Base-by-base conservation (phyloP, 2,888 invertebrate species). In the Leucoptera coffeella region DNA sequence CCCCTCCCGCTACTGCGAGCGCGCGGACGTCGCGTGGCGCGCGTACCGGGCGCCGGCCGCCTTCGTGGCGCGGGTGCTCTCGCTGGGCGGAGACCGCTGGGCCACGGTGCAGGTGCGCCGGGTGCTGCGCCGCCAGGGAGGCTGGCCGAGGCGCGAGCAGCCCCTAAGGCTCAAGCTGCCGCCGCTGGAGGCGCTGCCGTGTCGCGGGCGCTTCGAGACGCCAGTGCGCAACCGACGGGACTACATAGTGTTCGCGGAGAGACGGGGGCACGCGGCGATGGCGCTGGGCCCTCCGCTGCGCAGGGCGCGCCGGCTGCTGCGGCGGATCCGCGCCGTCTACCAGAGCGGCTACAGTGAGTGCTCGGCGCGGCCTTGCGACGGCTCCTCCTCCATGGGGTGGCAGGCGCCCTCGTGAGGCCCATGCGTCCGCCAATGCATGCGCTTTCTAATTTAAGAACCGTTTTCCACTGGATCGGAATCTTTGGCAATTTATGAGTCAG, bases 1-100 rank as follows among this genome's bases (percentile, higher is more conserved):
- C n/a, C 53, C 53, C 49, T 62, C 62, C 50, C 57, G 49, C 42
- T 69, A 62, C 58, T 69, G 67, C 60, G 65, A 59, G 57, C 62
- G 67, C 44, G 67, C 61, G 40, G 67, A 69, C 64, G 67, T 67
- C 41, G 67, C 67, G 40, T 67, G 67, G 67, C 59, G 67, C 31
- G 67, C 67, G 45, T 64, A 65, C 58, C 61, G 62, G 37, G 67
- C 67, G 37, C 67, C 67, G 35, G 60, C 58, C 44, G 65, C 65
- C 43, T 65, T 69, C 55, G 67, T 64, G 49, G 67, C 60, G 41
- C 60, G 61, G 47, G 62, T 67, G 37, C 58, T 59, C 43, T 64
- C 64, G 36, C 51, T 62, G 28, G 55, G 61, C 32, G 38, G 35
- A 29, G 60, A 53, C 56, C 59, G 60, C 32, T 14, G 15, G n/a